Percentiles rank a stretch among this genome's conserved stretches.
Conservation (phyloP, 2,888 invertebrate species). For the Artemia sp. region DNA sequence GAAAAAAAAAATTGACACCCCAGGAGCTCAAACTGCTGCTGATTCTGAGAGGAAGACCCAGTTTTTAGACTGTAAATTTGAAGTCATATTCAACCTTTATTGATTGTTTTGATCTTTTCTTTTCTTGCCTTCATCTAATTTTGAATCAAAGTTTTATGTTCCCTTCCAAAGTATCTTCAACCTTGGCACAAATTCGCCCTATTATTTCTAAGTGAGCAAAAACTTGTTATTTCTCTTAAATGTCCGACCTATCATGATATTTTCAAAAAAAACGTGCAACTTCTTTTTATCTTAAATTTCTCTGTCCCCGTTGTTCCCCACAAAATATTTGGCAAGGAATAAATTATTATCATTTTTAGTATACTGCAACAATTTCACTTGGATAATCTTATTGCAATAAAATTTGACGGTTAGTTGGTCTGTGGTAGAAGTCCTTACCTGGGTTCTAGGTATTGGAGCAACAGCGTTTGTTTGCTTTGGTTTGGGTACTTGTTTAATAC, state of each 20-base stretch:
- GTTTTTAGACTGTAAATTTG: too few relatives aligned
- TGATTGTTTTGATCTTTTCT: neutral
- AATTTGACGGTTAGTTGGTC: too few relatives aligned
- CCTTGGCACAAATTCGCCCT: neutral
- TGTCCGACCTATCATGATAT: neutral
- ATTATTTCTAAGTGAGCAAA: neutral
- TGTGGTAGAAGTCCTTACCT: too few relatives aligned
- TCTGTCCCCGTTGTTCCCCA: too few relatives aligned
- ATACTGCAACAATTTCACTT: too few relatives aligned
- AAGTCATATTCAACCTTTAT: too few relatives aligned
- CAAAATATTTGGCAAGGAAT: too few relatives aligned
- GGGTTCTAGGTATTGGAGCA: slow-evolving; percentile 27
- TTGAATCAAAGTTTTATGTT: neutral
- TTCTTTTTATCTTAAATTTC: neutral
- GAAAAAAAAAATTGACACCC: too few relatives aligned
- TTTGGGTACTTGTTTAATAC: slow-evolving; percentile 18
- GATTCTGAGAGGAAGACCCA: too few relatives aligned
- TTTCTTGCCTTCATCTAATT: neutral
- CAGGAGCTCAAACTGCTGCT: too few relatives aligned
- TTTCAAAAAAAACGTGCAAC: neutral
- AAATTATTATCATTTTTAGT: too few relatives aligned
- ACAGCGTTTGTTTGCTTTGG: slow-evolving; percentile 24
- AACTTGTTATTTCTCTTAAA: neutral
- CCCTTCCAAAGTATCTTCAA: neutral
- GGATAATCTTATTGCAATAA: too few relatives aligned